Base-by-base conservation (phyloP, 1,140 invertebrate species). In the Ceratina japonica region DNA sequence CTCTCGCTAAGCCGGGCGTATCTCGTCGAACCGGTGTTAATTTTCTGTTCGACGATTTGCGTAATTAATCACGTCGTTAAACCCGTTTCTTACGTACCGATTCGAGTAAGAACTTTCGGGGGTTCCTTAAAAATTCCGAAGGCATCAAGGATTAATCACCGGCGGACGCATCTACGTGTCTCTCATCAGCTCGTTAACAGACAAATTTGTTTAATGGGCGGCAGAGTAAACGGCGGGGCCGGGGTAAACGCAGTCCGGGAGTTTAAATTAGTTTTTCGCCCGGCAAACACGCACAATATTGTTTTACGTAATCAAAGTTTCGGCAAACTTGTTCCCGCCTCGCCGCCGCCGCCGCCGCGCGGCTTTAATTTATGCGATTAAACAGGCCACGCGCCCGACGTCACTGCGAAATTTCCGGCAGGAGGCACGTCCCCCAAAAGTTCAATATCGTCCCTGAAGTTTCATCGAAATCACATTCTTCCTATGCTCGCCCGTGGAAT, bases 261-360 rank as follows among this genome's bases (percentile, higher is more conserved):
- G 62, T 78, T 78, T 78, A 78, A 72, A 71, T 78, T 63, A 64
- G 75, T 78, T 78, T 78, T 78, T 78, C 75, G 22, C 20, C 20
- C 13, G 69, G 51, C 59, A 78, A 78, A 78, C 75, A 72, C 75
- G 75, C 59, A 56, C 75, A 63, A 72, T 78, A 70, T 64, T 78
- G 75, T 72, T 72, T 78, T 63, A 78, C 68, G 58, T 44, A 56
- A 78, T 78, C 75, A 78, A 78, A 78, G 59, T 78, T 78, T 64
- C 69, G 20, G 51, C 69, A 64, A 72, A 78, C 54, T 78, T 64
- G 68, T 72, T 72, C 18, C 16, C 56, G n/a, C n/a, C n/a, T n/a
- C 24, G n/a, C 16, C 56, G 27, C 52, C 44, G 58, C 56, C 24
- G n/a, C 16, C 56, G 27, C 52, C 44, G 58, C 16, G 10, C 20